Evolutionary conservation across 30 jellyfish, hydroid and myxozoan species (phyloP), one percentile per base, ranked within the genome.

Genomic region (Cassiopea xamachana): DNA sequence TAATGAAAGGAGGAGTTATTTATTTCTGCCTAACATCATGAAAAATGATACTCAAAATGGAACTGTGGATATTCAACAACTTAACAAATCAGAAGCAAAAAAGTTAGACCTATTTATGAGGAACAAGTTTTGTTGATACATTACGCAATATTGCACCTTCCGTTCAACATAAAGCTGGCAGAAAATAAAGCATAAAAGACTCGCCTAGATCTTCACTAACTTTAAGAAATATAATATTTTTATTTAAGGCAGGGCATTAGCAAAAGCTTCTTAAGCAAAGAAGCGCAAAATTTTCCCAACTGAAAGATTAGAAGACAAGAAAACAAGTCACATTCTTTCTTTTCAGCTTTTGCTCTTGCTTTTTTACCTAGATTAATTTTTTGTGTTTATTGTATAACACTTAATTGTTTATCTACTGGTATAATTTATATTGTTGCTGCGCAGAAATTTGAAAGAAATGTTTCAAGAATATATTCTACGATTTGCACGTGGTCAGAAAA

Each of bases 71-170:
- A 45, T 69, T 16, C 87, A 75, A 43, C 72, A 78, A 27, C 74
- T 48, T 58, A 88, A 69, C 60, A 88, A 69, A 7, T 15, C 75
- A 0, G 95, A 79, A 14, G 75, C 82, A 16, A 79, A 67, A 44
- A 82, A 88, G 44, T 47, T 88, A 72, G 95, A 88, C 75, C 3
- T 78, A 18, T 88, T 88, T 48, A 88, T 88, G 95, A 78, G 89
- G 60, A 88, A 58, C 51, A 75, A 88, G 13, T 88, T 88, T 80
- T 83, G 95, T 51, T 84, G 51, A 71, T 39, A 43, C 18, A 6
- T 9, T 8, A 14, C 55, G 80, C 18, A 10, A 0, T 71, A 27
- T 17, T 13, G 27, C 15, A 17, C 39, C 27, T 7, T 3, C 74
- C 43, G 2, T 64, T 7, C 15, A 2, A 27, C 43, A 14, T 7